Conservation (phyloP, 37 sponge, comb jelly and placozoan genomes). For the Cliona cf. orientalis region DNA sequence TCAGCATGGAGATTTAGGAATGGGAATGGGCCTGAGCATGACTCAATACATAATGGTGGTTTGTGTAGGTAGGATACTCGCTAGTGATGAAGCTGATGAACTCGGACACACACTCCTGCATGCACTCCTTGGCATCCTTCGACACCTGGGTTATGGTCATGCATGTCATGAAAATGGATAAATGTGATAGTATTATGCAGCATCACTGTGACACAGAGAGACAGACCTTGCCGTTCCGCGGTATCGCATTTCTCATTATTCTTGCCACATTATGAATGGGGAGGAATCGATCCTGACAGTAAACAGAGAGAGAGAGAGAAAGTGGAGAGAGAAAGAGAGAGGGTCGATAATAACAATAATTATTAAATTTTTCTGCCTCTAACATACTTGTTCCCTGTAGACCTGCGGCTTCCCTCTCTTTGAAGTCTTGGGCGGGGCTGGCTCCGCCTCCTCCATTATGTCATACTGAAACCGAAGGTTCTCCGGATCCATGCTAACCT, state of each 20-base stretch:
- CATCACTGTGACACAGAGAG: too few species aligned
- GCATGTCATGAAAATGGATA: too few species aligned
- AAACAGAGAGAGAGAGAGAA: too few species aligned
- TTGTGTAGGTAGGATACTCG: constrained; percentile 94
- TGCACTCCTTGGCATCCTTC: constrained; percentile 98
- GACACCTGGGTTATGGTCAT: constrained; percentile 78
- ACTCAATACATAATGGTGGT: too few species aligned
- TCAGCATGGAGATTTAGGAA: too few species aligned
- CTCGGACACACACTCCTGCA: constrained; percentile 99
- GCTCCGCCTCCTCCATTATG: neutral
- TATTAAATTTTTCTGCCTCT: too few species aligned
- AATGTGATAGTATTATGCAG: too few species aligned
- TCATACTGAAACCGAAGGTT: constrained; percentile 66
- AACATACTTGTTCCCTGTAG: constrained; percentile 76
- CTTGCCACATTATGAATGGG: constrained; percentile 96
- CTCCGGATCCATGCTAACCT: constrained; percentile 63
- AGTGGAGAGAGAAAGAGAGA: too few species aligned
- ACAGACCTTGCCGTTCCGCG: constrained; percentile 82
- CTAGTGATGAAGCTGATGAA: constrained; percentile 97
- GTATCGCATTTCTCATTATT: constrained; percentile 92
- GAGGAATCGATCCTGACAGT: constrained; percentile 98
- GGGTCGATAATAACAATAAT: too few species aligned
- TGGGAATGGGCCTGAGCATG: too few species aligned
- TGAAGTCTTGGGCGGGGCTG: neutral
- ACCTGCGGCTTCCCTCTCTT: constrained; percentile 30